Evolutionary conservation across 2,888 invertebrate species (phyloP).

Genomic region (Thecocarcelia acutangulata): DNA sequence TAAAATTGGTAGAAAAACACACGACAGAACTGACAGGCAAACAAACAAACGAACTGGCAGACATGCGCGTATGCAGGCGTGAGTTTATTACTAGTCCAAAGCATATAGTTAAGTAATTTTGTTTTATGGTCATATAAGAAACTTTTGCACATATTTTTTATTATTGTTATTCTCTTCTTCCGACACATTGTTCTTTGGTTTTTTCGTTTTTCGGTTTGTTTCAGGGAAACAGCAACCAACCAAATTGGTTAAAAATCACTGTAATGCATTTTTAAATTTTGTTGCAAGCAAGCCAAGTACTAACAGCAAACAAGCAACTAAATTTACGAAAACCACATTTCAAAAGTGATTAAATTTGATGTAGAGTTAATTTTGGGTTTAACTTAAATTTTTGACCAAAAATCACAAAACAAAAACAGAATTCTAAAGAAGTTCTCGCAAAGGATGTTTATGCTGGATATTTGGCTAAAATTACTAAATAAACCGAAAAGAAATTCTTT

Average conservation of each 20-base stretch:
- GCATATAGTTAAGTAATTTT: constrained; percentile 72
- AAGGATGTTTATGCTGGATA: constrained; percentile 19
- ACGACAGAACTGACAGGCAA: constrained; percentile 6
- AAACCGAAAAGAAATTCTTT: constrained; percentile 43
- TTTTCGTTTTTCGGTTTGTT: too few species aligned
- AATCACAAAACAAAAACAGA: neutral
- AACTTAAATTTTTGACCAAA: constrained; percentile 42
- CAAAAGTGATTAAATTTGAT: constrained; percentile 80
- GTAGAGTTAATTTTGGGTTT: constrained; percentile 77
- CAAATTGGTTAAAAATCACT: constrained; percentile 59
- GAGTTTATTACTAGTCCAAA: constrained; percentile 72
- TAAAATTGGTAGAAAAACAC: constrained; percentile 24
- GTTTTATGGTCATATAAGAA: constrained; percentile 68
- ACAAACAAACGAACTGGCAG: constrained; percentile 69
- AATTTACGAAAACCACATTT: constrained; percentile 70
- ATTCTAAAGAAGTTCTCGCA: constrained; percentile 16
- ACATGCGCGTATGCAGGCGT: constrained; percentile 68
- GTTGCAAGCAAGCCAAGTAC: constrained; percentile 22
- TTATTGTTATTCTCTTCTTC: neutral
- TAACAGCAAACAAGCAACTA: neutral
- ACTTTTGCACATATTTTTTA: constrained; percentile 40
- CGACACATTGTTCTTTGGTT: neutral
- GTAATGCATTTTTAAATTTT: constrained; percentile 53
- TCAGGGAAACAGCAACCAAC: neutral
- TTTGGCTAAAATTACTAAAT: constrained; percentile 24